phyloP scores from a whole-genome alignment of 2,797 vertebrate species.

The Cottoperca gobio region DNA sequence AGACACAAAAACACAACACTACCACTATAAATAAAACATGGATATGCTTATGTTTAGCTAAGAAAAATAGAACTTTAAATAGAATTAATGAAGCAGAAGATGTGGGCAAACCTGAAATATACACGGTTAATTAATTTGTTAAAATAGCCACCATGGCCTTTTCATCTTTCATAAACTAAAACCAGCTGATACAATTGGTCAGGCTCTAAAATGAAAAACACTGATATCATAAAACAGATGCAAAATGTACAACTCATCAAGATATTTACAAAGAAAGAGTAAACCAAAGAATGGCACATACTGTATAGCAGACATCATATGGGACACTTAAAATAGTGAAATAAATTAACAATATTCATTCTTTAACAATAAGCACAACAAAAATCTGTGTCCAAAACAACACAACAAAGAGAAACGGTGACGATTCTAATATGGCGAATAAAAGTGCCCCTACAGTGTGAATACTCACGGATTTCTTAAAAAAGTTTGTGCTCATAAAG shows the following conservation, averaged over 20 bases:
- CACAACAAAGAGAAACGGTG: constrained; percentile 4
- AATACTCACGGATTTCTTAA: constrained; percentile 29
- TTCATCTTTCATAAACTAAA: not conserved
- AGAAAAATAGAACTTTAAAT: not conserved
- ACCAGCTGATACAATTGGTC: not conserved
- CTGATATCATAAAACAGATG: constrained; percentile 23
- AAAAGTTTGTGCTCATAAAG: constrained; percentile 68
- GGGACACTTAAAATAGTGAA: constrained; percentile 24
- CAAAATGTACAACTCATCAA: constrained; percentile 34
- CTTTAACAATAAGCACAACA: not conserved
- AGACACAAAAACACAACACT: not conserved
- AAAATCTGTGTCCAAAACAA: constrained; percentile 8
- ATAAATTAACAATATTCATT: constrained; percentile 44
- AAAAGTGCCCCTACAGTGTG: constrained; percentile 35
- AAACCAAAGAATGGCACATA: constrained; percentile 47
- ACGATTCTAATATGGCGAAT: constrained; percentile 33
- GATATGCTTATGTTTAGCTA: not conserved
- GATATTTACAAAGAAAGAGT: constrained; percentile 60
- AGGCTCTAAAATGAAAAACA: constrained; percentile 23
- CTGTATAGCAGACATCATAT: constrained; percentile 17
- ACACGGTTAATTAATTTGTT: not conserved
- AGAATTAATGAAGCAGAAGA: not conserved
- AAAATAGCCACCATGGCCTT: not conserved
- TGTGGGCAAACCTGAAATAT: not conserved
- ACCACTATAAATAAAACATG: not conserved